phyloP scores from a whole-genome alignment of 2,888 invertebrate genomes.

The Tinea trinotella region DNA sequence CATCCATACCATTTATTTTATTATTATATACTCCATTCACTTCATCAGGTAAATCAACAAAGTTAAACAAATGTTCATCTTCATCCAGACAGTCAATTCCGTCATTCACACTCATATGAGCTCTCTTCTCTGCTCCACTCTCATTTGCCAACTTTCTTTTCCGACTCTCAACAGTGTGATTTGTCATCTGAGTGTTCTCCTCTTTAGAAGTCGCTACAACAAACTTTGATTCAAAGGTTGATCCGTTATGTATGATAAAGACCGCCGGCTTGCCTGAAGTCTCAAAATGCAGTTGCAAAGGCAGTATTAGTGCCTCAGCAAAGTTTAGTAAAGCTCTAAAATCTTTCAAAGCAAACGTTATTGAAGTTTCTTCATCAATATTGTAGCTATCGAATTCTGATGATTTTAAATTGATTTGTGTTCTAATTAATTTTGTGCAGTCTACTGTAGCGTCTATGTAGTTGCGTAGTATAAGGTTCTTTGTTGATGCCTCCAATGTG shows the following conservation, averaged over 20 bases:
- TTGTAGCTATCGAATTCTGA: conserved; percentile 81
- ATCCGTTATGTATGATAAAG: conserved; percentile 79
- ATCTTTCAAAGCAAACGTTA: conserved; percentile 91
- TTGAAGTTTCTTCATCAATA: conserved; percentile 75
- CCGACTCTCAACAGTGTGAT: conserved; percentile 33
- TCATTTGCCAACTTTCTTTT: conserved; percentile 39
- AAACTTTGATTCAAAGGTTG: conserved; percentile 84
- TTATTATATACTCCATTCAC: conserved; percentile 26
- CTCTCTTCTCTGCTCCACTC: conserved; percentile 44
- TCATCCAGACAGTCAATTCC: conserved; percentile 56
- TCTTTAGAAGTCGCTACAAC: conserved; percentile 84
- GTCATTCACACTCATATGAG: conserved; percentile 44
- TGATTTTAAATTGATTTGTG: conserved; percentile 81
- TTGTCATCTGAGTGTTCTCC: conserved; percentile 56
- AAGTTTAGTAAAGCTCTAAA: conserved; percentile 84
- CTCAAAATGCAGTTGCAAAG: conserved; percentile 81
- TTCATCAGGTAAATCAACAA: conserved; percentile 48
- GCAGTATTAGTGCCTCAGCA: conserved; percentile 80
- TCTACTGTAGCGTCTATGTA: conserved; percentile 78
- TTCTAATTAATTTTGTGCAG: conserved; percentile 80
- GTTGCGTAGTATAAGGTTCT: conserved; percentile 80
- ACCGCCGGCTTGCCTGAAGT: conserved; percentile 84
- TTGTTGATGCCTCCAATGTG: conserved; percentile 78
- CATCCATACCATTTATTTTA: conserved; percentile 33
- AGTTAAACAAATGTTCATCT: conserved; percentile 63